These are phyloP conservation scores for Diachasmimorpha longicaudata DNA, from an alignment of 1,140 invertebrate species.

Conservation along the genomic window DNA sequence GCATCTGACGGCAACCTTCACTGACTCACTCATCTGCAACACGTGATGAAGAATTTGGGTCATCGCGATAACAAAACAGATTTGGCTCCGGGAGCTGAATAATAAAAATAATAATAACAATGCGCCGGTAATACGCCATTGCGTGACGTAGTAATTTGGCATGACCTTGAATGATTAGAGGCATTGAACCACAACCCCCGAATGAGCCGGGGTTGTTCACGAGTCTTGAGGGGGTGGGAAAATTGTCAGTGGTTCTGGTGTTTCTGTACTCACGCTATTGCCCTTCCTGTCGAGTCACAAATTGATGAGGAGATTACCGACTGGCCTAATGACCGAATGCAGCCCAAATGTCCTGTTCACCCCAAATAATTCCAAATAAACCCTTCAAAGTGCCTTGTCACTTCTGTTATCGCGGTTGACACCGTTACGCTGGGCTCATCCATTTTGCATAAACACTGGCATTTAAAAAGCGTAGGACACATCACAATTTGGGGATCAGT, in stretches of 20 bases:
- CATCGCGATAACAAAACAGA: neutral
- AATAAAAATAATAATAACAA: neutral
- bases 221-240: neutral
- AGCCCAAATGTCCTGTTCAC: no score
- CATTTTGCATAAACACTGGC: no score
- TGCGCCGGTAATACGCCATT: neutral
- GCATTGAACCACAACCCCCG: slow-evolving; percentile 24
- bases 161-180: slow-evolving; percentile 28
- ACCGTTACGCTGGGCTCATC: no score
- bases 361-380: no score
- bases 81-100: neutral
- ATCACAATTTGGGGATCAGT: neutral
- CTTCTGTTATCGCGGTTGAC: no score
- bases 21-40: slow-evolving; percentile 76
- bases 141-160: neutral
- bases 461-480: neutral
- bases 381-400: no score
- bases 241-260: neutral
- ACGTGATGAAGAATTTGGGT: neutral
- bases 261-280: neutral
- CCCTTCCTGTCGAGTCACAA: neutral
- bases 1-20: slow-evolving; percentile 91
- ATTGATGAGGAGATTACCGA: neutral
- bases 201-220: neutral
- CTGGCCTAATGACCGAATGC: neutral